Evolutionary conservation across 2,113 vertebrate species (phyloP).

Genomic region (Pagrus major): DNA sequence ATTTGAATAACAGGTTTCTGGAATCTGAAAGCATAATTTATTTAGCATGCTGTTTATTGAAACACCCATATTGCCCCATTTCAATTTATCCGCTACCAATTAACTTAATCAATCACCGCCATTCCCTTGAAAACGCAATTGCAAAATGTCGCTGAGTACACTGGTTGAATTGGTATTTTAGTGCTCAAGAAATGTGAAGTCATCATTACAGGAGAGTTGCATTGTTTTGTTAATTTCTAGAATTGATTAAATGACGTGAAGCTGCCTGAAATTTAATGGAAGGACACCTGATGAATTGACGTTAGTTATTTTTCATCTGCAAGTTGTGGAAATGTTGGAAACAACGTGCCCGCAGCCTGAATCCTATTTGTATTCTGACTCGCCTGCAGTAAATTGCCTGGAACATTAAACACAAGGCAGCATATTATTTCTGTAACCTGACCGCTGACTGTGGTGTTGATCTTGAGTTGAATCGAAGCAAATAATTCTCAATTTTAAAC

Average conservation of each 20-base stretch:
- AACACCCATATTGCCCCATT: neutral
- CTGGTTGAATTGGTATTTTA: neutral
- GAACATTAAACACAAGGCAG: slow-evolving; percentile 16
- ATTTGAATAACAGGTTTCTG: neutral
- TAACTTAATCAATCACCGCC: neutral
- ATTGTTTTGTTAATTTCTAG: neutral
- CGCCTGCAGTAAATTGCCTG: neutral
- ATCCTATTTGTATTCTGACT: slow-evolving; percentile 13
- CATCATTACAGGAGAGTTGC: neutral
- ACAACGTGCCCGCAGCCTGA: neutral
- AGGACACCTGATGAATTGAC: neutral
- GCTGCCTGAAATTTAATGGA: neutral
- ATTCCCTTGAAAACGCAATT: neutral
- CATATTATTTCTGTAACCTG: slow-evolving; percentile 19
- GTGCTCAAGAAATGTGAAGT: neutral
- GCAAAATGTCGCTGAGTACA: neutral
- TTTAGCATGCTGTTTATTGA: neutral
- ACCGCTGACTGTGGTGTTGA: neutral
- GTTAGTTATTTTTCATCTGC: neutral
- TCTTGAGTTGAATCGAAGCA: slow-evolving; percentile 12
- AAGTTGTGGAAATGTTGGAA: neutral
- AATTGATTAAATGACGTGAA: neutral
- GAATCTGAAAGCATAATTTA: neutral
- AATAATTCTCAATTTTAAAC: slow-evolving; percentile 31
- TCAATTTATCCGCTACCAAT: neutral